Percentiles rank a stretch among this genome's conserved stretches.
These are phyloP conservation scores for Trachemys scripta DNA, from an alignment of 2,113 vertebrate genomes.

Conservation along the genomic window DNA sequence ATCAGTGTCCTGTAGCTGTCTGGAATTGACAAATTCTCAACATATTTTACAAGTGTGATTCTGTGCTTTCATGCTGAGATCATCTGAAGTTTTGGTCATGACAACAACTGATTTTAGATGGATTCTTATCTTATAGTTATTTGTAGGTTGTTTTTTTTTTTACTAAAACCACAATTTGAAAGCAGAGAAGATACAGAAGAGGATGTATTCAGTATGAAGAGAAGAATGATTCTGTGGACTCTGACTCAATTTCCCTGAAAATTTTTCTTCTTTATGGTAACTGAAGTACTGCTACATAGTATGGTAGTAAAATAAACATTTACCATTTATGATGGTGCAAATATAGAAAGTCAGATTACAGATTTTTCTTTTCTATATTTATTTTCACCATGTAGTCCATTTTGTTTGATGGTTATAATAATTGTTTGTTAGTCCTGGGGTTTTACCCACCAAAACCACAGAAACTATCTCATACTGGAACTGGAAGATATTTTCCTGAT, in stretches of 20 bases:
- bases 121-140: not conserved
- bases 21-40: conserved; percentile 49
- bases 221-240: not conserved
- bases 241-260: not conserved
- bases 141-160: not conserved
- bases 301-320: not conserved
- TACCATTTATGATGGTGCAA: not conserved
- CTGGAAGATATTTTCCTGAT: not conserved
- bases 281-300: not conserved
- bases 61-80: conserved; percentile 30
- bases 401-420: not conserved
- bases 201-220: not conserved
- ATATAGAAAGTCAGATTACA: not conserved
- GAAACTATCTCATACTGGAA: not conserved
- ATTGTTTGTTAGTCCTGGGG: not conserved
- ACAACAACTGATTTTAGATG: not conserved
- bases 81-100: not conserved
- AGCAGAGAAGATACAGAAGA: not conserved
- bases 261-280: not conserved
- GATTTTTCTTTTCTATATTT: not conserved
- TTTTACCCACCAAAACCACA: not conserved
- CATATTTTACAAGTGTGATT: not conserved
- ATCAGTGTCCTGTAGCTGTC: conserved; percentile 41
- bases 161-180: not conserved
- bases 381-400: not conserved